Percentiles rank a stretch among this genome's conserved stretches.
Evolutionary conservation across 2,888 invertebrate genomes (phyloP).

Genomic region (Neoitamus cyanurus): DNA sequence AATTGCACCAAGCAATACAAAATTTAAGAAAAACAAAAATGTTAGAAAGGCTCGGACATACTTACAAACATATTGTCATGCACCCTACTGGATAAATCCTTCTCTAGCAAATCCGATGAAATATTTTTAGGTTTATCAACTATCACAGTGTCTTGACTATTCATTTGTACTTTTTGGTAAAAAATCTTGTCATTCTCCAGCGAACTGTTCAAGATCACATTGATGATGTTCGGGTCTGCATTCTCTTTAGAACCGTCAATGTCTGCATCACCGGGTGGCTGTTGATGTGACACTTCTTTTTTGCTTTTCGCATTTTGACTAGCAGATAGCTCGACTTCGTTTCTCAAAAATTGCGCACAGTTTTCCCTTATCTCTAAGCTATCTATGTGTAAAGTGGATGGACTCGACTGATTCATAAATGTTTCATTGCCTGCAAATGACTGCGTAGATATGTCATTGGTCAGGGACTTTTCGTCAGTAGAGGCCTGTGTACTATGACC

Average conservation of each 20-base stretch:
- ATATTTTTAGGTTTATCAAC: conserved; percentile 48
- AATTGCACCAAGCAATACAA: not conserved
- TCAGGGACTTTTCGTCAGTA: conserved; percentile 48
- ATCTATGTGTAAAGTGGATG: conserved; percentile 38
- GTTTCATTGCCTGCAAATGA: conserved; percentile 18
- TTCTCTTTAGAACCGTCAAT: conserved; percentile 50
- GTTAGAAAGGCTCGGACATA: conserved; percentile 20
- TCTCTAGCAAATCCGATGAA: conserved; percentile 34
- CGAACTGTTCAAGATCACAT: not conserved
- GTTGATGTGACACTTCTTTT: conserved; percentile 34
- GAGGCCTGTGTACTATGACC: conserved; percentile 51
- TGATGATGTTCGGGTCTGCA: conserved; percentile 50
- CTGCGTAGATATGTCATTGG: conserved; percentile 38
- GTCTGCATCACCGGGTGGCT: not conserved
- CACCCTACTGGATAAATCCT: conserved; percentile 41
- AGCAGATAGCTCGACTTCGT: conserved; percentile 52
- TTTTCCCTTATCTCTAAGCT: conserved; percentile 44
- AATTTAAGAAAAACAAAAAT: not conserved
- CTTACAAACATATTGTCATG: conserved; percentile 52
- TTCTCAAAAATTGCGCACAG: conserved; percentile 50
- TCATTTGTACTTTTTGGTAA: conserved; percentile 52
- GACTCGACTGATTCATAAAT: conserved; percentile 47
- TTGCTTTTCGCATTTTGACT: conserved; percentile 46
- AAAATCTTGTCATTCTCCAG: conserved; percentile 43
- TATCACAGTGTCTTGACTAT: conserved; percentile 52